These are phyloP conservation scores for Oriolus oriolus DNA, from an alignment of 2,113 vertebrate genomes.

Conservation along the genomic window DNA sequence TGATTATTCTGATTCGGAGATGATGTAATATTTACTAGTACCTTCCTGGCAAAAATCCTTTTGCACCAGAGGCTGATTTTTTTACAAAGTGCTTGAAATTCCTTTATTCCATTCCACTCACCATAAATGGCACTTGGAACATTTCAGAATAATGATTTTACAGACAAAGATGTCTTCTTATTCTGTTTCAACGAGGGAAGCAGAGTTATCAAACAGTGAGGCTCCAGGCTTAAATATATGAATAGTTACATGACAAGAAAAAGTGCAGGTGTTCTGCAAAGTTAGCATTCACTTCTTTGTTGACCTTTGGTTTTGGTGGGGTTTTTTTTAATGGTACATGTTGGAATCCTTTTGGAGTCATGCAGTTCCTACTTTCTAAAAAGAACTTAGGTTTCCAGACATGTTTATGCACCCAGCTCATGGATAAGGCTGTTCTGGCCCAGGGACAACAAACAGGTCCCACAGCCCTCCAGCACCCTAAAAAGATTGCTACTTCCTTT, in stretches of 20 bases:
- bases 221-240: no score
- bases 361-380: background rate
- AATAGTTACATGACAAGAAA: no score
- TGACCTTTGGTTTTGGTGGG: background rate
- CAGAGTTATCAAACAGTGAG: no score
- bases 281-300: background rate
- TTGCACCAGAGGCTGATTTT: no score
- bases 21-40: background rate
- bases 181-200: no score
- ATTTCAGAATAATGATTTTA: no score
- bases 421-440: background rate
- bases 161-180: no score
- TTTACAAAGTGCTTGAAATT: no score
- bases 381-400: background rate
- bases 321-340: background rate
- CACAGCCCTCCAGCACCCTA: background rate
- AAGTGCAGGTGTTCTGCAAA: background rate
- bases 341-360: background rate
- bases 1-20: background rate
- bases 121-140: no score
- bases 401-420: background rate
- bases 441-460: background rate
- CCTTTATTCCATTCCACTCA: no score
- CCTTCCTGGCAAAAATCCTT: no score
- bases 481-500: background rate